Evolutionary conservation across 2,113 vertebrate genomes (phyloP), one percentile per base, ranked within the genome.

Genomic region (Campylorhamphus procurvoides): DNA sequence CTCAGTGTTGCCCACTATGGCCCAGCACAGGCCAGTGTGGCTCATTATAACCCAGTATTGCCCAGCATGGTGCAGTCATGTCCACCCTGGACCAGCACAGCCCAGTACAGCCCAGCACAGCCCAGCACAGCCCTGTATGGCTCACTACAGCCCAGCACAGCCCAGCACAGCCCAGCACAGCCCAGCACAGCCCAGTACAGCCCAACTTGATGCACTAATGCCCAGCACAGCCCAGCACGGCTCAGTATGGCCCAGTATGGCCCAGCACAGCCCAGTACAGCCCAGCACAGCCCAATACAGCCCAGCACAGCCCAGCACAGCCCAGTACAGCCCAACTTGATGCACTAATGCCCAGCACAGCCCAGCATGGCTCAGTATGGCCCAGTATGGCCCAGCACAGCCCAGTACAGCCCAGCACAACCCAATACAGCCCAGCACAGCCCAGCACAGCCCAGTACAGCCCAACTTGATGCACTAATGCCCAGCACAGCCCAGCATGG

Each of bases 41-140:
- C 24, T 15, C 25, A 14, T 44, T 10, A 29, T 3, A 2, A 17
- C 42, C 33, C 35, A 14, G 27, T 3, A 31, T 3, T 1, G 22
- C 24, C 33, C 28, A 52, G 50, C 44, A 44, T 44, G 44, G 18
- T 44, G 44, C 17, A 44, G 44, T 44, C 10, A 44, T 44, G 44
- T 44, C 44, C 44, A 46, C 46, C 18, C 18, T 46, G 46, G 49
- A 0, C 22, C 18, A 1, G 78, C 4, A 7, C 39, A 0, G 49
- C 22, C 22, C 69, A 1, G 44, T 10, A 46, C 1, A 10, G 53
- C 13, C 7, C 20, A 1, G 7, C 3, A 37, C 4, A 40, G 47
- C 0, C 47, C 18, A 1, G 78, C 3, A 7, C 2, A 4, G 27
- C 3, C 7, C 10, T 3, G 17, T 6, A 7, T 10, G 14, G 47